Conservation (phyloP, 2,888 invertebrate genomes). For the Lasioglossum lativentre region DNA sequence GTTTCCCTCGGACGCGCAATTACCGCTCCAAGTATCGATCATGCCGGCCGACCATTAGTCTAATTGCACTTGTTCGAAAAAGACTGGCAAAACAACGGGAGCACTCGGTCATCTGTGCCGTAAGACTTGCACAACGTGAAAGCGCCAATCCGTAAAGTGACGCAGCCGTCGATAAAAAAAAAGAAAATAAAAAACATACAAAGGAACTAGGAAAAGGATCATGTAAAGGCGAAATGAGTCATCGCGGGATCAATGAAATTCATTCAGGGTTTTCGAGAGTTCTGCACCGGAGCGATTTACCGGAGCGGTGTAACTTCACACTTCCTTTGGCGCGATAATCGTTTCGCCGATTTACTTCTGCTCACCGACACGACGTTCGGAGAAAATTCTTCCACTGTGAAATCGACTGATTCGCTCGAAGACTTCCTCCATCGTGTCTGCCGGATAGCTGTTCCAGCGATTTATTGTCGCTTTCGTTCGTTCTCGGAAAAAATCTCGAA, state of each 20-base stretch:
- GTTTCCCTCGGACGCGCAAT: neutral
- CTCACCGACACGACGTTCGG: neutral
- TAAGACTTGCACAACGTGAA: slow-evolving; percentile 50
- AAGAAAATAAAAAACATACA: neutral
- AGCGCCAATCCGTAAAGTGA: slow-evolving; percentile 41
- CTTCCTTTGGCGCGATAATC: neutral
- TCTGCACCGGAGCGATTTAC: neutral
- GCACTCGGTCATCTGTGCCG: neutral
- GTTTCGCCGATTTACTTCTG: neutral
- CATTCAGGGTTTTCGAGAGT: neutral
- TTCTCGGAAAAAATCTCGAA: neutral
- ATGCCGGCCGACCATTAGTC: slow-evolving; percentile 15
- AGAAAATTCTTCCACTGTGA: neutral
- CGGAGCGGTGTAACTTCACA: neutral
- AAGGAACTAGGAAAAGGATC: neutral
- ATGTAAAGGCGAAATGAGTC: slow-evolving; percentile 3
- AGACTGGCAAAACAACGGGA: slow-evolving; percentile 6
- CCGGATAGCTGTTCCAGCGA: neutral
- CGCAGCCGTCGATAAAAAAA: slow-evolving; percentile 9
- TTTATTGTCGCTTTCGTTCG: neutral
- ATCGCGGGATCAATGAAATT: neutral
- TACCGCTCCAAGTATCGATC: neutral
- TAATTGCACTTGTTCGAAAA: slow-evolving; percentile 9
- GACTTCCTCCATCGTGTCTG: neutral
- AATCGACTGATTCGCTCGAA: neutral